Percentiles rank a stretch among this genome's conserved stretches.
These are phyloP conservation scores for Bufo gargarizans DNA, from an alignment of 2,113 vertebrate genomes.

Conservation along the genomic window DNA sequence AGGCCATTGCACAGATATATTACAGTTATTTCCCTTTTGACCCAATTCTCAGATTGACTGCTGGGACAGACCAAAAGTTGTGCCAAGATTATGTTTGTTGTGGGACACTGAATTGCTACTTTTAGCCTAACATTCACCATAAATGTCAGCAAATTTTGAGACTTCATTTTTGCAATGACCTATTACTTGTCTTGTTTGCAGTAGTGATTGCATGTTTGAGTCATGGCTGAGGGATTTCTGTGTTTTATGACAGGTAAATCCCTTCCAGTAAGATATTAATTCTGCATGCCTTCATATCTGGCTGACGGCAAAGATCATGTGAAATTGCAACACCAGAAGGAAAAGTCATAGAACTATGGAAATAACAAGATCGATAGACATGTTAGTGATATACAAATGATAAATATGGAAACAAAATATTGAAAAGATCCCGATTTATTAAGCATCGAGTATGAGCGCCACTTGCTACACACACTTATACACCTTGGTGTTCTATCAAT, in stretches of 20 bases:
- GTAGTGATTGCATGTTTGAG: neutral
- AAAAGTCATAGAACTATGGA: no score
- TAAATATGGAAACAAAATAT: no score
- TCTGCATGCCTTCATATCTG: slow-evolving; percentile 3
- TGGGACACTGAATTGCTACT: neutral
- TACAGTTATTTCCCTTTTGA: neutral
- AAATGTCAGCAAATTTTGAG: neutral
- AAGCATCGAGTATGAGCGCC: no score
- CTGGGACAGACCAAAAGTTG: neutral
- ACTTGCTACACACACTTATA: no score
- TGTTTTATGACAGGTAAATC: slow-evolving; percentile 19
- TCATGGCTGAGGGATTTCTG: neutral
- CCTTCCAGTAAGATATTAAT: slow-evolving; percentile 18
- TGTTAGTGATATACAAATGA: no score
- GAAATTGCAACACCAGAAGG: no score
- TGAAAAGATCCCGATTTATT: no score
- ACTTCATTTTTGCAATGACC: neutral
- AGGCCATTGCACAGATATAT: neutral
- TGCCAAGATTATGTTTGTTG: neutral
- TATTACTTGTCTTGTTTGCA: neutral
- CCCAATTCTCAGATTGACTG: neutral
- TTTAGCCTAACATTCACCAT: neutral
- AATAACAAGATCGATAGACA: no score
- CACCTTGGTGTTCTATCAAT: no score
- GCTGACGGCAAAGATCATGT: neutral